Evolutionary conservation across 2,797 vertebrate species (phyloP), one percentile per base, ranked within the genome.

Genomic region (Sebastes dallii): DNA sequence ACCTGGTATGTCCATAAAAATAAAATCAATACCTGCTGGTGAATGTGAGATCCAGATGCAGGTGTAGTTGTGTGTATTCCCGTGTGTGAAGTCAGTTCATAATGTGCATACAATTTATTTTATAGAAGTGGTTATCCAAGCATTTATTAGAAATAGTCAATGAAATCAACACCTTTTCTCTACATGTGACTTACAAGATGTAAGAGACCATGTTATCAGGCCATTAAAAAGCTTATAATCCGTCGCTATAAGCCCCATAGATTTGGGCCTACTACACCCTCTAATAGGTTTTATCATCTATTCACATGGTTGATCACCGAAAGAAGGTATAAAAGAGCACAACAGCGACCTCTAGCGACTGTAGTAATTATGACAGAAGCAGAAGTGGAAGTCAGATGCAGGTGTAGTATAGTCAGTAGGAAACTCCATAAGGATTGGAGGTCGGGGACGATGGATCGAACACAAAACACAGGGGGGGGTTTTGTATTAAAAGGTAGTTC

Each of bases 1-100:
- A 58, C 39, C 18, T 72, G 69, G 72, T 78, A 25, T 73, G 52
- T 29, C 18, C 8, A 58, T 60, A 25, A 42, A 66, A 68, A 52
- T 56, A 56, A 77, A 64, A 87, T 81, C 65, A 18, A 32, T 60
- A 68, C 30, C 56, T 22, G 72, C 27, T 69, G 36, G 22, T 58
- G 16, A 55, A 24, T 12, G 10, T 65, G 54, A 39, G 30, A 82
- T n/a, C 7, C n/a, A 67, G 36, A 24, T 69, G 32, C 61, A 13
- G 18, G 34, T 65, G 42, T 20, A 24, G 9, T 6, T 52, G 32
- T 34, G 42, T 64, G 30, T 62, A 34, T 16, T 32, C 8, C 9
- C 25, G 32, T 34, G 42, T 66, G 29, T 9, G 18, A 12, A 27
- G 2, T 70, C 32, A 13, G 14, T 22, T 52, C 3, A 67, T 39